Conservation (phyloP, 2,797 vertebrate genomes). For the Channa striata region DNA sequence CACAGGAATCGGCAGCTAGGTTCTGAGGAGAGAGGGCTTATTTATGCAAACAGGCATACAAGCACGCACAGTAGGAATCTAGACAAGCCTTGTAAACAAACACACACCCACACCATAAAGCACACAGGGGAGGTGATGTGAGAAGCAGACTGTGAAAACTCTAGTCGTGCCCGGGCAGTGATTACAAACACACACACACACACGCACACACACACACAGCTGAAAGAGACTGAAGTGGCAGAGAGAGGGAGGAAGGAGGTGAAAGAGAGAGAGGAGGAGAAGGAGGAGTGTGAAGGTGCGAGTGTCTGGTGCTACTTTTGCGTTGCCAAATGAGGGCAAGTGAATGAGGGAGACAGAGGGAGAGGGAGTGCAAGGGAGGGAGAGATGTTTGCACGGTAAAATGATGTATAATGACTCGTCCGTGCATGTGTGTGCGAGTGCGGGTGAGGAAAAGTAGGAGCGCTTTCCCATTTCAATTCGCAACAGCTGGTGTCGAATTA, state of each 20-base stretch:
- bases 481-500: constrained; percentile 85
- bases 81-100: constrained; percentile 84
- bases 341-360: constrained; percentile 28
- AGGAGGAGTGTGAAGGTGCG: constrained; percentile 69
- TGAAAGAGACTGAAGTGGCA: constrained; percentile 50
- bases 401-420: constrained; percentile 66
- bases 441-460: constrained; percentile 66
- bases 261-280: constrained; percentile 53
- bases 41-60: constrained; percentile 83
- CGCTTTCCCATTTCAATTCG: constrained; percentile 80
- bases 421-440: constrained; percentile 45
- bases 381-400: constrained; percentile 34
- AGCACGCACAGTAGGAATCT: constrained; percentile 81
- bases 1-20: constrained; percentile 64
- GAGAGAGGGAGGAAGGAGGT: constrained; percentile 42
- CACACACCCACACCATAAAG: constrained; percentile 82
- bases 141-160: constrained; percentile 83
- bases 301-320: constrained; percentile 73
- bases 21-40: constrained; percentile 78
- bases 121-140: constrained; percentile 81
- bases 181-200: constrained; percentile 37
- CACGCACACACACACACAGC: constrained; percentile 35
- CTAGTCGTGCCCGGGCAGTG: constrained; percentile 73
- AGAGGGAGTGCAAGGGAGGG: constrained; percentile 20
- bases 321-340: constrained; percentile 64